phyloP scores from a whole-genome alignment of 2,113 vertebrate genomes.

The Actinemys pallida region DNA sequence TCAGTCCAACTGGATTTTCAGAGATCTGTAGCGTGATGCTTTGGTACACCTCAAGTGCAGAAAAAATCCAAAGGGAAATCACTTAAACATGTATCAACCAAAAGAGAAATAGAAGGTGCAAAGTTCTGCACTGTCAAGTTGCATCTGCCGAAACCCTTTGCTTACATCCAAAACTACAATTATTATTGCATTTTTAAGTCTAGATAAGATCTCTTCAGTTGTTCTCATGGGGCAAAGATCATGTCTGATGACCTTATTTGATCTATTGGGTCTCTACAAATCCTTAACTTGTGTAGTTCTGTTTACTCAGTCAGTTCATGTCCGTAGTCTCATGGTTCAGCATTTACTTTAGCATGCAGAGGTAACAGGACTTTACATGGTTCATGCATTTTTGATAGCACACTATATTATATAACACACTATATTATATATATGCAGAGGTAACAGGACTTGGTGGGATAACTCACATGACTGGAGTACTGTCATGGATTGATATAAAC shows the following conservation, averaged over 20 bases:
- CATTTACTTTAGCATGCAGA: background rate
- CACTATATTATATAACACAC: background rate
- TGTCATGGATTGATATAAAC: too few relatives aligned
- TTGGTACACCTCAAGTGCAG: too few relatives aligned
- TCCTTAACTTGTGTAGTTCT: background rate
- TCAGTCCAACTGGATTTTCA: too few relatives aligned
- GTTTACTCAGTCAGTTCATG: too few relatives aligned
- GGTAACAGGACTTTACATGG: background rate
- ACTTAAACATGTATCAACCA: too few relatives aligned
- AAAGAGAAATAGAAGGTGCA: too few relatives aligned
- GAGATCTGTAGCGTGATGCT: too few relatives aligned
- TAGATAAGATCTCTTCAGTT: background rate
- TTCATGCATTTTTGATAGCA: background rate
- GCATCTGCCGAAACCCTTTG: background rate
- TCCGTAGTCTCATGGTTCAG: too few relatives aligned
- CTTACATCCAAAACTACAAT: background rate
- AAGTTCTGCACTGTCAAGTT: background rate
- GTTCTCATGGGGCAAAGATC: background rate
- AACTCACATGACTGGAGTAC: too few relatives aligned
- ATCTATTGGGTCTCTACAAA: background rate
- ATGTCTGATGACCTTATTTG: background rate
- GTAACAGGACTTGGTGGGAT: too few relatives aligned
- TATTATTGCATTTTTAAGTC: background rate
- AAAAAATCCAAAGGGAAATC: too few relatives aligned
- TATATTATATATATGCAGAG: too few relatives aligned